Base-by-base conservation (phyloP, 2,797 vertebrate species). In the Takifugu ocellatus region DNA sequence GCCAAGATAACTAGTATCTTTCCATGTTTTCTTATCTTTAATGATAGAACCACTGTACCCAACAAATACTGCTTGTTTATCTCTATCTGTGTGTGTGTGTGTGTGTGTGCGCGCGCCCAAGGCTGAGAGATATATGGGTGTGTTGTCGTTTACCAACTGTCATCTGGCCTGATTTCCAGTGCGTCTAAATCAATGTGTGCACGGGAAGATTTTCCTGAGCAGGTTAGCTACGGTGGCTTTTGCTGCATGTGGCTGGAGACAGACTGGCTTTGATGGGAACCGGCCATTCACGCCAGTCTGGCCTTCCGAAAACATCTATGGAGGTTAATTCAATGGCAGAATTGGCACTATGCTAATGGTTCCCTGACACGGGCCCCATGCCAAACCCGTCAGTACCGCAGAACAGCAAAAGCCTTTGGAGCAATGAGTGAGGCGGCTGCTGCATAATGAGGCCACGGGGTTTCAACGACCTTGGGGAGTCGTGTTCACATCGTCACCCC, bases 191-290 rank as follows among this genome's bases (percentile, higher is more conserved):
- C 39, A 44, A 42, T 49, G 57, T 27, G 60, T 59, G 59, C 64
- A 54, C 56, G 56, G n/a, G 50, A 70, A 29, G 84, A 87, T 85
- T 84, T 85, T 54, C 54, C 77, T 81, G 81, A 88, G 85, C 81
- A 83, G 78, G 82, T 90, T 89, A 87, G 77, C 81, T 65, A 89
- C 25, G 82, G 81, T 61, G 78, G 84, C 85, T 88, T 89, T 80
- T 88, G 78, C 79, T 47, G 66, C 82, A 75, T 84, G 87, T 68
- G 70, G 67, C 49, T 77, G 78, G 79, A 85, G 83, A 86, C 86
- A 73, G 70, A 70, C 31, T 46, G 65, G 52, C 51, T 58, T 42
- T 53, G 72, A 45, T 56, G 69, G 64, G 70, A 64, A 82, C 74
- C 68, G 68, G 39, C 68, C 64, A 67, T 79, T 87, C 75, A 82